Conservation (phyloP, 1,140 invertebrate genomes). For the Zaprionus africanus region DNA sequence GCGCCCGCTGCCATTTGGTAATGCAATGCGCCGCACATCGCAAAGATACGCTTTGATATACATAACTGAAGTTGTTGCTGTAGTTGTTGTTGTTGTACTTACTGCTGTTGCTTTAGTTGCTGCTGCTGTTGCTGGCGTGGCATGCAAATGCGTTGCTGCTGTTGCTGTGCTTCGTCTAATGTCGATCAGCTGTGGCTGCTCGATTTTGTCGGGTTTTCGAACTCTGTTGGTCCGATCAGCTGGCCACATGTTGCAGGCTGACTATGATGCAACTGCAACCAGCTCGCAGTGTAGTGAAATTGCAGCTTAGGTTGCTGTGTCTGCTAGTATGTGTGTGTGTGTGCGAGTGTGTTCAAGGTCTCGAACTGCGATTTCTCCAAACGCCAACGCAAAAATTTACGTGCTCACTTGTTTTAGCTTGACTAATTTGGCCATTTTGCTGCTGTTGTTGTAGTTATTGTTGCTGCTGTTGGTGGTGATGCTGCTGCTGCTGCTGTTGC, state of each 20-base stretch:
- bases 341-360: conserved; percentile 62
- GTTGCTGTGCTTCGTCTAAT: conserved; percentile 43
- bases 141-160: conserved; percentile 55
- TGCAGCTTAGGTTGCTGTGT: conserved; percentile 30
- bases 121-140: conserved; percentile 37
- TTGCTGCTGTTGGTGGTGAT: neutral
- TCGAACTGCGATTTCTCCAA: conserved; percentile 73
- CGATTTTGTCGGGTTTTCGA: conserved; percentile 78
- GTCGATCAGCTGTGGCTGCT: conserved; percentile 76
- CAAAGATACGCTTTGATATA: conserved; percentile 59
- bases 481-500: conserved; percentile 16
- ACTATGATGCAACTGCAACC: conserved; percentile 71
- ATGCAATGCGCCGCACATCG: conserved; percentile 78
- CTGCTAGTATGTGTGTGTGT: neutral
- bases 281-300: conserved; percentile 52
- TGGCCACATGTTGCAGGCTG: conserved; percentile 46
- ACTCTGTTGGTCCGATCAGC: conserved; percentile 53
- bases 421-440: conserved; percentile 57
- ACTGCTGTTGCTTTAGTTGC: conserved; percentile 10
- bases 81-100: neutral
- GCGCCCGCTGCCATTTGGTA: conserved; percentile 64
- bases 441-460: conserved; percentile 9
- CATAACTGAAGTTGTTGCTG: conserved; percentile 12
- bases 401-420: conserved; percentile 59
- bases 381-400: conserved; percentile 61